Evolutionary conservation across 2,888 invertebrate genomes (phyloP).

Genomic region (Nomada flava): DNA sequence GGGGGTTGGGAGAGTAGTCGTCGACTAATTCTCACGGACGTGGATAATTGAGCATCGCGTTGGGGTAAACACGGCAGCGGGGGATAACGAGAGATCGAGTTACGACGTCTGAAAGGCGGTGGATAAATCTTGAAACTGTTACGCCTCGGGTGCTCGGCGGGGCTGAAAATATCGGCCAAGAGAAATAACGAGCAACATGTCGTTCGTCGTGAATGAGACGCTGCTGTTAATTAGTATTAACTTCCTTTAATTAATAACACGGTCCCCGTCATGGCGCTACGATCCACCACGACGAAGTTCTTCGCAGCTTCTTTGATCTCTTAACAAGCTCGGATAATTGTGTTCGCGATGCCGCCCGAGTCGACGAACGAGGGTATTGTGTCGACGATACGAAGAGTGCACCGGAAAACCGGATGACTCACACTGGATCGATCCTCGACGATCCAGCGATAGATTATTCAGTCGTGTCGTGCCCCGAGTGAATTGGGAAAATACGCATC

Average conservation of each 20-base stretch:
- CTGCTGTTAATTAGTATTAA: conserved; percentile 46
- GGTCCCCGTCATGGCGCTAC: not conserved
- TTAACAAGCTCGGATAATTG: conserved; percentile 39
- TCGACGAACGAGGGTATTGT: conserved; percentile 18
- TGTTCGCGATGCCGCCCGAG: not conserved
- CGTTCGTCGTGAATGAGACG: not conserved
- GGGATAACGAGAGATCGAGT: not conserved
- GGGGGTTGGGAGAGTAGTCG: not conserved
- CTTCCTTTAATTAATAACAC: conserved; percentile 38
- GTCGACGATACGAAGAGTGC: not conserved
- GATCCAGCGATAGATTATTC: not conserved
- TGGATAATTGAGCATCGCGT: conserved; percentile 62
- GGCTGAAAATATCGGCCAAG: conserved; percentile 5
- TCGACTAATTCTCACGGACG: conserved; percentile 61
- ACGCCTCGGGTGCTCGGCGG: no score
- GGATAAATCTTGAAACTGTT: conserved; percentile 44
- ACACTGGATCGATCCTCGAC: not conserved
- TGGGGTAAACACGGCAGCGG: conserved; percentile 48
- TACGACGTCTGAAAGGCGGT: not conserved
- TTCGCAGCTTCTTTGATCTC: conserved; percentile 28
- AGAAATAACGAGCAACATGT: conserved; percentile 12
- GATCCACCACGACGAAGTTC: not conserved
- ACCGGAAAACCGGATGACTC: not conserved
- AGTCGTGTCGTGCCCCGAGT: not conserved
- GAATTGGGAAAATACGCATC: conserved; percentile 19